Evolutionary conservation across 2,888 invertebrate species (phyloP).

Genomic region (Drosophila helvetica): DNA sequence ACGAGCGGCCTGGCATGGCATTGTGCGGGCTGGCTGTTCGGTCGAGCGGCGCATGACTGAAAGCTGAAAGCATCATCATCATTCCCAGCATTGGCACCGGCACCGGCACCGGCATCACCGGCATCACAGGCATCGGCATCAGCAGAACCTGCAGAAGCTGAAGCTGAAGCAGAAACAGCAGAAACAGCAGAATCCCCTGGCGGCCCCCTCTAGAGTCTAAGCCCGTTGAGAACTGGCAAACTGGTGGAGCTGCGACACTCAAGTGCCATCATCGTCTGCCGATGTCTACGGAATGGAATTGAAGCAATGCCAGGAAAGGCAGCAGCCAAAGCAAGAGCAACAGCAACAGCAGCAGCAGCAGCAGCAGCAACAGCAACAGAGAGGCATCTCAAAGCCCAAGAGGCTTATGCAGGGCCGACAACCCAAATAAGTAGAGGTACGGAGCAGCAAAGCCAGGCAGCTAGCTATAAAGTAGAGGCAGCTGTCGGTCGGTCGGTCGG

Average conservation of each 20-base stretch:
- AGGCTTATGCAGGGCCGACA: constrained; percentile 69
- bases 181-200: background rate
- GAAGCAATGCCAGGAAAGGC: constrained; percentile 54
- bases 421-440: constrained; percentile 62
- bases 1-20: constrained; percentile 52
- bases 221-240: constrained; percentile 54
- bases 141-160: constrained; percentile 38
- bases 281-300: constrained; percentile 55
- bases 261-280: constrained; percentile 67
- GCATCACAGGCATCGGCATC: constrained; percentile 34
- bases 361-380: constrained; percentile 13
- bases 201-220: constrained; percentile 53
- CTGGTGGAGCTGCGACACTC: constrained; percentile 40
- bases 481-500: constrained; percentile 40
- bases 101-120: constrained; percentile 9
- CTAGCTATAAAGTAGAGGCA: constrained; percentile 22
- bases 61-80: constrained; percentile 55
- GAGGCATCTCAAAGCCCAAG: constrained; percentile 57
- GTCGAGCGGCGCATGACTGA: constrained; percentile 64
- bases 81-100: constrained; percentile 22
- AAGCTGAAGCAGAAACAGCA: background rate
- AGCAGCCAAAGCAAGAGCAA: constrained; percentile 17
- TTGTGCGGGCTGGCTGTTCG: constrained; percentile 59
- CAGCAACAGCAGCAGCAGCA: constrained; percentile 15
- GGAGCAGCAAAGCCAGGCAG: constrained; percentile 17